These are phyloP conservation scores for Ormyrus labotus DNA, from an alignment of 2,888 invertebrate genomes.

Conservation along the genomic window DNA sequence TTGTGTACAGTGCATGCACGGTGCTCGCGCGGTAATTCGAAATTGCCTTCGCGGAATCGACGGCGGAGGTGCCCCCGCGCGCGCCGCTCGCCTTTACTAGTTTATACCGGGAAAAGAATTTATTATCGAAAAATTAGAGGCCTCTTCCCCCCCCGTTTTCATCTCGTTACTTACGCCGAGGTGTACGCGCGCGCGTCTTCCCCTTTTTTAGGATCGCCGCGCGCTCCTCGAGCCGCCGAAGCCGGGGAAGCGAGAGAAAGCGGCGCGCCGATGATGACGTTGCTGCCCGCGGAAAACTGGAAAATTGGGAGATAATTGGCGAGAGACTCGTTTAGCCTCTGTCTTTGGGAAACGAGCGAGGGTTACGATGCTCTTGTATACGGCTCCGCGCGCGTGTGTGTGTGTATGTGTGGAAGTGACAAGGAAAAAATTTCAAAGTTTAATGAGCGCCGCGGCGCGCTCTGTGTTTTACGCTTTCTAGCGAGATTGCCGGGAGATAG, in stretches of 20 bases:
- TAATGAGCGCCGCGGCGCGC: background rate
- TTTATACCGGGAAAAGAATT: constrained; percentile 46
- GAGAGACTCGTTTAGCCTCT: constrained; percentile 5
- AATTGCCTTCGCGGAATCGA: constrained; percentile 48
- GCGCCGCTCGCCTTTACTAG: background rate
- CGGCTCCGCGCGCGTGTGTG: background rate
- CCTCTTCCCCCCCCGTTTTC: constrained; percentile 23
- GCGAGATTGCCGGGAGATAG: too few relatives aligned
- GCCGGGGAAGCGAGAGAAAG: background rate
- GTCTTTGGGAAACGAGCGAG: background rate
- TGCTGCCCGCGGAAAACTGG: constrained; percentile 15
- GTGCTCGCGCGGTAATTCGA: background rate
- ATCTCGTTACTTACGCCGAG: constrained; percentile 21
- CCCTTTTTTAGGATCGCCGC: too few relatives aligned
- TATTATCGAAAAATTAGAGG: constrained; percentile 47
- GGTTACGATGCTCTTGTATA: too few relatives aligned
- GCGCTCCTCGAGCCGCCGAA: background rate
- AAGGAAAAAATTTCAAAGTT: background rate
- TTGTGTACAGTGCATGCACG: background rate
- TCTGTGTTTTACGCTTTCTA: background rate
- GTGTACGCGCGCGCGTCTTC: too few relatives aligned
- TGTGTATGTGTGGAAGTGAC: constrained; percentile 2
- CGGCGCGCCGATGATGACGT: background rate
- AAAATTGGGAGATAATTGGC: constrained; percentile 40
- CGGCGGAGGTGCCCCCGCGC: background rate